Evolutionary conservation across 2,113 vertebrate species (phyloP), one percentile per base, ranked within the genome.

Genomic region (Crotalus tigris): DNA sequence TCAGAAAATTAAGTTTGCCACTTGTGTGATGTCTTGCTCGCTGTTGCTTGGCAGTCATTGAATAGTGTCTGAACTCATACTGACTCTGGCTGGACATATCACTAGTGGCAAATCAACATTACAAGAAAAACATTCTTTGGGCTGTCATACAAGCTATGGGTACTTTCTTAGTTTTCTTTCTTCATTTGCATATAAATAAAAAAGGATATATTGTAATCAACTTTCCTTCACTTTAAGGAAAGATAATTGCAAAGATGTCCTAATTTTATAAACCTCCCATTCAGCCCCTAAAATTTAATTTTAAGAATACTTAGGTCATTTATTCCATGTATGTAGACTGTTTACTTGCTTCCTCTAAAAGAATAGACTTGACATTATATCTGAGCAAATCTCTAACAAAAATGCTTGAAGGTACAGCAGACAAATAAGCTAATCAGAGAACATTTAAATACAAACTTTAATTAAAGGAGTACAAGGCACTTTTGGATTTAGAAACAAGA

Each of bases 351-450:
- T 55, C 91, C 55, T 93, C 91, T 95, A 94, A 96, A 96, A 96
- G 93, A 92, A 97, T 87, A 91, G 93, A 64, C 55, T 93, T n/a
- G 61, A 64, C 61, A 64, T 64, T n/a, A 64, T n/a, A n/a, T 93
- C 89, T 89, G 89, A 95, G 29, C 92, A 58, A 24, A 75, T 51
- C 92, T 21, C 91, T 87, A 95, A 93, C 95, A 89, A 95, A 95
- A 96, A 94, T 89, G 91, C 89, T 96, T 95, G 92, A 81, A 81
- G n/a, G 11, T 81, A 55, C 33, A 39, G 93, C 87, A 94, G 95
- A 86, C 53, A 26, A 97, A 91, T 95, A 96, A 94, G 93, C 93
- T 95, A 96, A 96, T 94, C 95, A 96, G 64, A 19, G 92, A 75
- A 58, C 33, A 75, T 57, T 19, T 87, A 61, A 87, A 19, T 39